Percentiles rank a stretch among this genome's conserved stretches.
Conservation (phyloP, 2,113 vertebrate genomes). For the Atlantisia rogersi region DNA sequence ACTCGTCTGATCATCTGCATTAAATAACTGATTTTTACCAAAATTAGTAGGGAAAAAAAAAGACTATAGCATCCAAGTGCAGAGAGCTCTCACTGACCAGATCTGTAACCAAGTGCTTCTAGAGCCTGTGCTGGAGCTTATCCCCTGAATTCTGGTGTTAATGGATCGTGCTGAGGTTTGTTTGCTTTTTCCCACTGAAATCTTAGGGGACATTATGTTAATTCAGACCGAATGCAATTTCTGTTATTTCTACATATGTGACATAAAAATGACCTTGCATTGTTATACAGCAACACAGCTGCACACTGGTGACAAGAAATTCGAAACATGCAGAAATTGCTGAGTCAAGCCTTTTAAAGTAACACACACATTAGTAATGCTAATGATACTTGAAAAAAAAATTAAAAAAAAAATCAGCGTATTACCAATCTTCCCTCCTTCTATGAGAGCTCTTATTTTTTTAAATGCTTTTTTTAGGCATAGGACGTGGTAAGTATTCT, state of each 20-base stretch:
- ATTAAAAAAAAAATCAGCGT: background rate
- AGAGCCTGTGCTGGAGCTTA: background rate
- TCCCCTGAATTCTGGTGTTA: background rate
- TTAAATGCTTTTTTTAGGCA: no score
- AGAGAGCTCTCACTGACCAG: background rate
- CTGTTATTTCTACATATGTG: background rate
- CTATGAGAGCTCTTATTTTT: background rate
- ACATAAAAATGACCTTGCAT: constrained; percentile 59
- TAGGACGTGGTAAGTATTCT: background rate
- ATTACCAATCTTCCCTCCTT: background rate
- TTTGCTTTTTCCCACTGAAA: background rate
- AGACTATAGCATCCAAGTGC: background rate
- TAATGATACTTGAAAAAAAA: constrained; percentile 3
- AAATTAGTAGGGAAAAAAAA: background rate
- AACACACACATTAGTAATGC: constrained; percentile 25
- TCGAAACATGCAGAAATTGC: background rate
- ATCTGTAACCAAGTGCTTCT: background rate
- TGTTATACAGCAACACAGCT: constrained; percentile 36
- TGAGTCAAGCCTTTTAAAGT: constrained; percentile 45
- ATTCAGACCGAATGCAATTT: background rate
- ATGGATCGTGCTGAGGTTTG: background rate
- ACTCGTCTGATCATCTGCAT: background rate
- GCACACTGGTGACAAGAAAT: background rate
- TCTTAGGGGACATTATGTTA: background rate
- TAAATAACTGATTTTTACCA: background rate